Conservation (phyloP, 2,113 vertebrate species). For the Propithecus coquereli region DNA sequence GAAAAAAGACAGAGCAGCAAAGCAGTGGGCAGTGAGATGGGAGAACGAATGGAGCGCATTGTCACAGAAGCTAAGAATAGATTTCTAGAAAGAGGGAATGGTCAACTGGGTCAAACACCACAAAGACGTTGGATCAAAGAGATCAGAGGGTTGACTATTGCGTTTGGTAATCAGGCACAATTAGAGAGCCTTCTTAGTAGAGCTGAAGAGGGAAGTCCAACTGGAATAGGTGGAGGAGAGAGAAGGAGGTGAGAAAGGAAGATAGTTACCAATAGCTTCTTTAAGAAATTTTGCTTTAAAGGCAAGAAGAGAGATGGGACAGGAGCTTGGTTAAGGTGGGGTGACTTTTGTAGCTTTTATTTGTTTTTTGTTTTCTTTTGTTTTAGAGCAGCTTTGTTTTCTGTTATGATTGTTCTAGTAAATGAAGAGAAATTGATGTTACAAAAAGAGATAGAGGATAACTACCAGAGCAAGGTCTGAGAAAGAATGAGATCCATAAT, state of each 20-base stretch:
- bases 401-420: background rate
- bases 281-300: background rate
- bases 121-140: background rate
- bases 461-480: background rate
- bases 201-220: background rate
- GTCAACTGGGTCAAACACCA: background rate
- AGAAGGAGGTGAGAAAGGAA: background rate
- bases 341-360: background rate
- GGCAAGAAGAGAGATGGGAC: background rate
- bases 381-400: background rate
- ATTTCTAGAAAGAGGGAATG: background rate
- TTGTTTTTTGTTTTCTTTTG: background rate
- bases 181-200: background rate
- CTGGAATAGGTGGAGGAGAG: too few relatives aligned
- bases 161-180: background rate
- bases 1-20: background rate
- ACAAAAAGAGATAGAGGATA: background rate
- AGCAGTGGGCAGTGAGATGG: background rate
- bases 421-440: background rate
- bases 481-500: background rate
- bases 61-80: background rate
- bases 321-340: background rate
- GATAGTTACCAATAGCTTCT: background rate
- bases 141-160: background rate
- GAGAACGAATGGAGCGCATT: background rate